Percentiles rank a stretch among this genome's conserved stretches.
These are phyloP conservation scores for Macropus fuliginosus DNA, from an alignment of 2,797 vertebrate species.

Conservation along the genomic window DNA sequence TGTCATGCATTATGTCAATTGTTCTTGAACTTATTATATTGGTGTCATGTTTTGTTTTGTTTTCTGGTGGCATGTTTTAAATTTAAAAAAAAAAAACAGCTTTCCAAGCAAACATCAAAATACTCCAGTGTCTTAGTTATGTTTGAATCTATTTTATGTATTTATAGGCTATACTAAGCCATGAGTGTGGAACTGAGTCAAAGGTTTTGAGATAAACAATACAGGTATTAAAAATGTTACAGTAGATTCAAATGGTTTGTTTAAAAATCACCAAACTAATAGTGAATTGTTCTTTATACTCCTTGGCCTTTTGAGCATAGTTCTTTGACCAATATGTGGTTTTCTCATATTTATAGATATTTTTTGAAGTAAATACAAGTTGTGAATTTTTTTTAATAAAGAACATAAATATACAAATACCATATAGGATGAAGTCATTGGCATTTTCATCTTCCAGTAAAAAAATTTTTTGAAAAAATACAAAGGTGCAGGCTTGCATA, in stretches of 20 bases:
- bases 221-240: not conserved
- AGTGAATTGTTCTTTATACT: not conserved
- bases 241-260: not conserved
- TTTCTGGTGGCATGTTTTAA: not conserved
- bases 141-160: not conserved
- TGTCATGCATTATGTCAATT: not conserved
- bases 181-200: not conserved
- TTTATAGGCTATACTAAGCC: not conserved
- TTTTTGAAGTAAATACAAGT: not conserved
- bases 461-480: not conserved
- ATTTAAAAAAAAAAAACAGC: not conserved
- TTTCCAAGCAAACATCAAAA: not conserved
- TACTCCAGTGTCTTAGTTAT: not conserved
- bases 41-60: not conserved
- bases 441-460: not conserved
- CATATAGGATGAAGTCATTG: not conserved
- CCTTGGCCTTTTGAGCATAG: not conserved
- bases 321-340: not conserved
- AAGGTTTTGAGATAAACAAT: not conserved
- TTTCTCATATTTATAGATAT: not conserved
- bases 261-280: not conserved
- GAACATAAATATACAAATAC: not conserved
- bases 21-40: not conserved
- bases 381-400: not conserved
- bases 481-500: not conserved